A percentile compares a stretch with the other conserved stretches of the same genome.
Evolutionary conservation across 2,113 vertebrate species (phyloP).

Genomic region (Cricetomys ansorgei): DNA sequence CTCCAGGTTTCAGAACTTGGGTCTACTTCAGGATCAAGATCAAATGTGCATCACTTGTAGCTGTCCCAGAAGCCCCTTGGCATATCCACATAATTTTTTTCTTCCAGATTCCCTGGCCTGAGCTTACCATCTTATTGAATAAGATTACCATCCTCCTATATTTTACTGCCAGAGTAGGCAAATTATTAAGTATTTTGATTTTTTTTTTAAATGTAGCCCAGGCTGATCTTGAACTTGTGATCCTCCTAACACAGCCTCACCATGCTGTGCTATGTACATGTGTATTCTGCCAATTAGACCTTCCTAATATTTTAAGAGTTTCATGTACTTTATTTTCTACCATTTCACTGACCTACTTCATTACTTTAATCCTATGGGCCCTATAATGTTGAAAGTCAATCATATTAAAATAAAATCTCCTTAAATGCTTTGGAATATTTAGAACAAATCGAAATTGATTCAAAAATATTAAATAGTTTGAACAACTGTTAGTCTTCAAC

Average conservation of each 20-base stretch:
- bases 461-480: constrained; percentile 35
- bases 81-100: neutral
- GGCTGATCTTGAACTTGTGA: neutral
- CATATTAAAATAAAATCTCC: constrained; percentile 31
- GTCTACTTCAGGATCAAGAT: too few relatives aligned
- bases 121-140: neutral
- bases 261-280: neutral
- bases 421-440: constrained; percentile 8
- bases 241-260: neutral
- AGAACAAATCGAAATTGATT: neutral
- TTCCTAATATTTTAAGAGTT: neutral
- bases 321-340: neutral
- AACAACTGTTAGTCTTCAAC: neutral
- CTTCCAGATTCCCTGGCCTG: neutral
- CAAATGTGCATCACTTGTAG: neutral
- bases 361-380: neutral
- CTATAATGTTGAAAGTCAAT: constrained; percentile 16
- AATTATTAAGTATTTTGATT: neutral
- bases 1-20: constrained; percentile 14
- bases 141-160: neutral
- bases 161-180: neutral
- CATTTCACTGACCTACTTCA: neutral
- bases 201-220: neutral
- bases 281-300: neutral
- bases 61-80: neutral